Conservation (phyloP, 2,113 vertebrate species). For the Thinocorus orbignyianus region DNA sequence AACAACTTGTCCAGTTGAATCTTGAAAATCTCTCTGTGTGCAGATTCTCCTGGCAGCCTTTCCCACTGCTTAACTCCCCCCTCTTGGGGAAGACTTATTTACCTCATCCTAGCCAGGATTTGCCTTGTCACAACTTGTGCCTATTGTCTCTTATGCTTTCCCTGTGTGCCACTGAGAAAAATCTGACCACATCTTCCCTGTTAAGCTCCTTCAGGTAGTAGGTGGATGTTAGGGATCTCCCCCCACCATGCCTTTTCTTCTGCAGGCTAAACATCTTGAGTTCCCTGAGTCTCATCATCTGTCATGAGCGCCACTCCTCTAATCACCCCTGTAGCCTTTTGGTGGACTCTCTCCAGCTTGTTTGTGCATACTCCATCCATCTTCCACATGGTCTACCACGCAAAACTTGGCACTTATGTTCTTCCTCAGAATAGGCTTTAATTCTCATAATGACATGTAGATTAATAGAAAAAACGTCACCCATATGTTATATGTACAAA, state of each 20-base stretch:
- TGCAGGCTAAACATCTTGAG: not conserved
- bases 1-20: not conserved
- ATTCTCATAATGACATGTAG: not conserved
- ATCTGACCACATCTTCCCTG: not conserved
- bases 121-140: not conserved
- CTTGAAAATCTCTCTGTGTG: not conserved
- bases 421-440: not conserved
- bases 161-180: not conserved
- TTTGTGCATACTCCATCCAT: not conserved
- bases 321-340: not conserved
- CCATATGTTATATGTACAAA: accelerated
- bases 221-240: not conserved
- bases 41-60: not conserved
- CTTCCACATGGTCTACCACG: not conserved
- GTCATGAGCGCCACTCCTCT: not conserved
- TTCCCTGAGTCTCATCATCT: not conserved
- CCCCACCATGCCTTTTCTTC: not conserved
- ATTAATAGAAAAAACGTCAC: not conserved
- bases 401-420: not conserved
- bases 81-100: not conserved
- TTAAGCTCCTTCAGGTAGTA: not conserved
- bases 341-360: not conserved
- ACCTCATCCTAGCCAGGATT: not conserved
- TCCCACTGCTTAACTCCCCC: not conserved
- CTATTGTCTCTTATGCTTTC: not conserved